Evolutionary conservation across 2,113 vertebrate genomes (phyloP).

Genomic region (Eolophus roseicapilla): DNA sequence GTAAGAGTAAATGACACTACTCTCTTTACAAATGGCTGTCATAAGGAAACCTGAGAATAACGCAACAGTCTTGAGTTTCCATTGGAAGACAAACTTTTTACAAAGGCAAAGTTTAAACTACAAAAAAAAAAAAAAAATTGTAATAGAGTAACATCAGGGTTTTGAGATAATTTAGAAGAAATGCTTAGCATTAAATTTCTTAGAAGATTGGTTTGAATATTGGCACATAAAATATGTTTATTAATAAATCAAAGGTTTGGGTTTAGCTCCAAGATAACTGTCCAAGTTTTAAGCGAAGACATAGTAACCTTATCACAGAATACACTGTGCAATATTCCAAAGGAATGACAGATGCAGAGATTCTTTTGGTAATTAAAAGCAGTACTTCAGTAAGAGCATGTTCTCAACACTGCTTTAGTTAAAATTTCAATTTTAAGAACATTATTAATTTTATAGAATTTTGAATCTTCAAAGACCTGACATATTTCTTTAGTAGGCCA

Average conservation of each 20-base stretch:
- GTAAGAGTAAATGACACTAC: not conserved
- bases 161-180: not conserved
- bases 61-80: not conserved
- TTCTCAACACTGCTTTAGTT: not conserved
- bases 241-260: not conserved
- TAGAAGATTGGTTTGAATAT: not conserved
- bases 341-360: not conserved
- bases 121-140: not conserved
- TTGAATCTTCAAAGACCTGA: not conserved
- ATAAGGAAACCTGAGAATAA: not conserved
- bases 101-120: not conserved
- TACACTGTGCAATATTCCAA: not conserved
- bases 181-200: not conserved
- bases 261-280: not conserved
- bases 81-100: not conserved
- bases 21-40: not conserved
- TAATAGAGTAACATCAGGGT: not conserved
- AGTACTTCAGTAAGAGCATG: not conserved
- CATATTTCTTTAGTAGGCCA: not conserved
- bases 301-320: not conserved
- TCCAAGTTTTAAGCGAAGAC: not conserved
- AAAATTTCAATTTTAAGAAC: not conserved
- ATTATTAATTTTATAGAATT: not conserved
- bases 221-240: not conserved
- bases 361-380: not conserved